A percentile compares a stretch with the other conserved stretches of the same genome.
Conservation (phyloP, 2,113 vertebrate species). For the Pongo pygmaeus region DNA sequence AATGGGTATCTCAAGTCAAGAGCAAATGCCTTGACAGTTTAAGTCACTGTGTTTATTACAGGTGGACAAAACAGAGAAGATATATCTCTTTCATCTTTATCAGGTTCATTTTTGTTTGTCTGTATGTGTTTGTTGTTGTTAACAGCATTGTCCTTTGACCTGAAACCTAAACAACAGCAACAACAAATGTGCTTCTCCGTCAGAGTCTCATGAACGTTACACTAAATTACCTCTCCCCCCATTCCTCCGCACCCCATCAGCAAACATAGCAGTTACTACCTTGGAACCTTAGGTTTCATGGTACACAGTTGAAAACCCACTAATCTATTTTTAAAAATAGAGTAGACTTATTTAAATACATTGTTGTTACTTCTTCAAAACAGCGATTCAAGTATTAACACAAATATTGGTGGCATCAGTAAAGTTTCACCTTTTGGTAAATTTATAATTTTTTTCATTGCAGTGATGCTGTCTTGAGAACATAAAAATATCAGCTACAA, state of each 20-base stretch:
- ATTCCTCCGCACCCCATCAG: rapidly evolving
- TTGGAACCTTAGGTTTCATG: neutral
- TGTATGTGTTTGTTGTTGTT: neutral
- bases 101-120: neutral
- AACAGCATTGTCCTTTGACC: neutral
- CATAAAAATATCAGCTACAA: neutral
- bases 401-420: neutral
- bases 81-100: rapidly evolving
- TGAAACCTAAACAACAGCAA: neutral
- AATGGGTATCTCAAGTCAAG: rapidly evolving
- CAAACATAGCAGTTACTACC: too few species aligned
- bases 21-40: neutral
- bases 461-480: neutral
- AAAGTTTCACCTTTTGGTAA: neutral
- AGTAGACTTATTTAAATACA: rapidly evolving
- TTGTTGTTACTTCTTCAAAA: neutral
- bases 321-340: neutral
- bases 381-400: too few species aligned
- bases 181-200: too few species aligned
- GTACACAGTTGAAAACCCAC: neutral
- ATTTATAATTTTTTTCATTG: neutral
- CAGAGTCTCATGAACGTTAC: too few species aligned
- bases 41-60: neutral
- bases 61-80: neutral
- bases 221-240: neutral